These are phyloP conservation scores for Bedellia somnulentella DNA, from an alignment of 2,888 invertebrate species.

Conservation along the genomic window DNA sequence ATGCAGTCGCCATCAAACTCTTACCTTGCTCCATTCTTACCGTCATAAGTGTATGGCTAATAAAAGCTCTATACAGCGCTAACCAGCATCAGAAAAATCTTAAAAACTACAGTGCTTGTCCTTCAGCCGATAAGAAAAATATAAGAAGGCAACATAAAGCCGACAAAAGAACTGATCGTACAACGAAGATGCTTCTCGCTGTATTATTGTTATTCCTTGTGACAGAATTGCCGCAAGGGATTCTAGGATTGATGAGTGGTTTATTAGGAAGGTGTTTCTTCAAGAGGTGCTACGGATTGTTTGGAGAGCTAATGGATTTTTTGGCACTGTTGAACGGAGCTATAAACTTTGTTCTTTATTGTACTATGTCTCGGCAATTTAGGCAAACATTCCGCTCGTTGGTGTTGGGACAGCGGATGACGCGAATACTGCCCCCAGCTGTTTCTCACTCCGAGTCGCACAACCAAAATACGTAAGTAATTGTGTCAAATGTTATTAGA, in stretches of 20 bases:
- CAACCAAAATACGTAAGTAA: slow-evolving; percentile 67
- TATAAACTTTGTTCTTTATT: slow-evolving; percentile 92
- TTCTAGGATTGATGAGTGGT: slow-evolving; percentile 71
- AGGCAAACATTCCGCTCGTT: slow-evolving; percentile 75
- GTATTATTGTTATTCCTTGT: slow-evolving; percentile 83
- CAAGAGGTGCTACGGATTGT: slow-evolving; percentile 74
- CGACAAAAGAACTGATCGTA: slow-evolving; percentile 80
- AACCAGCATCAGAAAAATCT: slow-evolving; percentile 73
- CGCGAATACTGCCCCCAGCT: slow-evolving; percentile 60
- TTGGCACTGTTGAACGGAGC: slow-evolving; percentile 88
- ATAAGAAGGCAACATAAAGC: slow-evolving; percentile 55
- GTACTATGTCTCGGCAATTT: slow-evolving; percentile 93
- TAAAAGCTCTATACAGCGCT: slow-evolving; percentile 72
- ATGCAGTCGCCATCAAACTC: slow-evolving; percentile 77
- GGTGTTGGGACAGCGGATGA: slow-evolving; percentile 67
- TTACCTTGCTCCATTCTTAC: slow-evolving; percentile 79
- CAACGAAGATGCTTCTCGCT: slow-evolving; percentile 86
- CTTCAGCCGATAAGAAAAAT: slow-evolving; percentile 43
- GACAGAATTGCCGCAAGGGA: slow-evolving; percentile 86
- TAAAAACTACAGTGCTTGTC: slow-evolving; percentile 64
- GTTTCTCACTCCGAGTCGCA: slow-evolving; percentile 65
- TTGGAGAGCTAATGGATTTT: slow-evolving; percentile 88
- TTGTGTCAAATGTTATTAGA: too few relatives aligned
- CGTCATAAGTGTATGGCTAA: slow-evolving; percentile 70
- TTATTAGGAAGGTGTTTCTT: slow-evolving; percentile 73